Evolutionary conservation across 2,797 vertebrate genomes (phyloP), one percentile per base, ranked within the genome.

Genomic region (Chelon auratus): DNA sequence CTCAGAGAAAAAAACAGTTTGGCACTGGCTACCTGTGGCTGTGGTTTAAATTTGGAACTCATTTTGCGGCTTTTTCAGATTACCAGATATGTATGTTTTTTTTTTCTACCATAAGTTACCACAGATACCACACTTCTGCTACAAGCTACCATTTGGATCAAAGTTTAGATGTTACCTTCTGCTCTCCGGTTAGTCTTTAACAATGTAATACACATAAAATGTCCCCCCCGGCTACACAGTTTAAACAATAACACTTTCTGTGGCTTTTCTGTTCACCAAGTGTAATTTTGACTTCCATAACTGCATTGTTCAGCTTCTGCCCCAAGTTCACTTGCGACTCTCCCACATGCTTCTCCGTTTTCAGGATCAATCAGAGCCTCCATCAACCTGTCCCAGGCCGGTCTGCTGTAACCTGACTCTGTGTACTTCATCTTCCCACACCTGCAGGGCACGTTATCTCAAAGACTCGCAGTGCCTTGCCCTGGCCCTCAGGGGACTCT

Each of bases 301-400:
- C 60, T 72, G 55, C 81, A 78, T 78, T 90, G 79, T 78, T 77
- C 42, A 80, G 89, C 87, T 90, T 91, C 84, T 91, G 89, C 80
- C 89, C 62, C 72, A 87, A 87, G 82, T 93, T 92, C 78, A 74
- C 69, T 87, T 90, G 84, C 87, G 73, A 30, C 79, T 84, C 80
- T 91, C 87, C 88, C 91, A 89, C 85, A 82, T 86, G 86, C 88
- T 66, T 87, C 82, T 89, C 86, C 81, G 71, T 88, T 90, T 93
- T 84, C 80, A 85, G 78, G 88, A 90, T 91, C 90, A 91, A 87
- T 91, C 91, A 78, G 68, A 82, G 58, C 71, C 75, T 82, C 87
- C 73, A 69, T 81, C 88, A 85, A 76, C 85, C 86, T 84, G 78
- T 90, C 83, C 80, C 81, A 62, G 72, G 66, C 77, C 80, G 55